These are phyloP conservation scores for Cottus gobio DNA, from an alignment of 2,113 vertebrate genomes.

Conservation along the genomic window DNA sequence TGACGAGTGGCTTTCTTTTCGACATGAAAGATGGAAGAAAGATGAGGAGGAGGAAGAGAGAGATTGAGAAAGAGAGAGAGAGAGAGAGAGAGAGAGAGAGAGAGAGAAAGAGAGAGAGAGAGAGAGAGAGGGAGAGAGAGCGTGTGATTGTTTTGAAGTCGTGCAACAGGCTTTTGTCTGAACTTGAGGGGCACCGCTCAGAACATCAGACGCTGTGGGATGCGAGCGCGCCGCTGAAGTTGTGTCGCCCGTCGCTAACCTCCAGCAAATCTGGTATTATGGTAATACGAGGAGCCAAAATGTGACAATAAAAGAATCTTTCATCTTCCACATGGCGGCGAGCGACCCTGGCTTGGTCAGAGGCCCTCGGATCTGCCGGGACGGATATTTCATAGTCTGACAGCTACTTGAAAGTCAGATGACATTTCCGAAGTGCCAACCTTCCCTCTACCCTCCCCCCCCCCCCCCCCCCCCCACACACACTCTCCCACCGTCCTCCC, in stretches of 20 bases:
- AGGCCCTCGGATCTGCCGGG: slow-evolving; percentile 48
- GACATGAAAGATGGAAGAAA: slow-evolving; percentile 12
- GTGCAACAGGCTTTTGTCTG: slow-evolving; percentile 42
- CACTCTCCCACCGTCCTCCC: not conserved
- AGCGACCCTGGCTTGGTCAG: slow-evolving; percentile 47
- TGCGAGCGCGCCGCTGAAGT: slow-evolving; percentile 32
- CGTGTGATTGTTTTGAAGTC: slow-evolving; percentile 39
- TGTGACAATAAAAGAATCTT: slow-evolving; percentile 31
- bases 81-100: not conserved
- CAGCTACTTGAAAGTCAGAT: slow-evolving; percentile 56
- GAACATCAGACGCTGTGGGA: slow-evolving; percentile 42
- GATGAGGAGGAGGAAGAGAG: not conserved
- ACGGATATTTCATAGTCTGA: slow-evolving; percentile 54
- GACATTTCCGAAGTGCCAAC: slow-evolving; percentile 26
- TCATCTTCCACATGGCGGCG: slow-evolving; percentile 49
- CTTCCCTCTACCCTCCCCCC: not conserved
- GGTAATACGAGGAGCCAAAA: slow-evolving; percentile 38
- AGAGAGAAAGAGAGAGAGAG: no score
- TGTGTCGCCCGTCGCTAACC: slow-evolving; percentile 53
- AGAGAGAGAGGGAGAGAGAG: not conserved
- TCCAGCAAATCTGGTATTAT: slow-evolving; percentile 54
- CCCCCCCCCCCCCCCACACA: not conserved
- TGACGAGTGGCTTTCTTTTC: slow-evolving; percentile 28
- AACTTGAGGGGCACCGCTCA: slow-evolving; percentile 29
- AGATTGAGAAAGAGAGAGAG: not conserved